Evolutionary conservation across 2,888 invertebrate genomes (phyloP), one percentile per base, ranked within the genome.

Genomic region (Apotomis betuletana): DNA sequence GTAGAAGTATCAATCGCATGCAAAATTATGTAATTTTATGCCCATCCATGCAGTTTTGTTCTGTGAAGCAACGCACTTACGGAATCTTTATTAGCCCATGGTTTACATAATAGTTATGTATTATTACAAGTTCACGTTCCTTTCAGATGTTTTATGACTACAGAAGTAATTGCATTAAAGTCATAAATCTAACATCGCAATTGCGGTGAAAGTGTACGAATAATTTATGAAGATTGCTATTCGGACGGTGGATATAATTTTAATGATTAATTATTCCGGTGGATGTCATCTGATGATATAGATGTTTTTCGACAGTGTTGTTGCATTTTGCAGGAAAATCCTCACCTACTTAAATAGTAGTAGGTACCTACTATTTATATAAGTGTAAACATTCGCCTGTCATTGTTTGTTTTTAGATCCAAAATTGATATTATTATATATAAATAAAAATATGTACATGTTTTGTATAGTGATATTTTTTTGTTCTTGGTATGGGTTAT

Each of bases 81-180:
- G 58, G 67, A 67, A 72, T 57, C 51, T 49, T 52, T 63, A 72
- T 68, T 63, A 67, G 72, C 67, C 67, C 68, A 68, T 72, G 67
- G 15, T 38, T 72, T 72, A 72, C 68, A 63, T 72, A 72, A 72
- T 41, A 67, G 67, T 70, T 70, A 62, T 57, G 67, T 54, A 63
- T 67, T 67, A 36, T 67, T 59, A 44, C 13, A 51, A 62, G 57
- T 67, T 58, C 52, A 58, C 41, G 13, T 46, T 60, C 9, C 41
- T 58, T 49, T 12, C 54, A 41, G 41, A 49, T 9, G 27, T 36
- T 65, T 57, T 57, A 55, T 41, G n/a, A 57, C 9, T 57, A 36
- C 36, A 65, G 15, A 44, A 49, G 44, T 65, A 65, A 65, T 65
- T 57, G 65, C n/a, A 46, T 13, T 49, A 0, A n/a, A 61, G 27